Percentiles rank a stretch among this genome's conserved stretches.
These are phyloP conservation scores for Cyclophora albipunctata DNA, from an alignment of 2,888 invertebrate genomes.

Conservation along the genomic window DNA sequence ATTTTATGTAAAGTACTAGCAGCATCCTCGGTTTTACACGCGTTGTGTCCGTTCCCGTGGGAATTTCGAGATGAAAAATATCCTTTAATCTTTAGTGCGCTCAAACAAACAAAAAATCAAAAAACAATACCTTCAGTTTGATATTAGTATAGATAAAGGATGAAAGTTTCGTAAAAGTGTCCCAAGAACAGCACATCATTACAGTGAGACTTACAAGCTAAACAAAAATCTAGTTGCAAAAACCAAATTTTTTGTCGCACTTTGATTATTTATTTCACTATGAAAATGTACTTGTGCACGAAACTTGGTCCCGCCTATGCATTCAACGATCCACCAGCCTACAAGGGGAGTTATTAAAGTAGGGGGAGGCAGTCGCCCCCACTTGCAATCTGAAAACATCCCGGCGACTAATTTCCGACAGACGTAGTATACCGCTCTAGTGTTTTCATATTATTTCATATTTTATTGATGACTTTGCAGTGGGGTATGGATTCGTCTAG, in stretches of 20 bases:
- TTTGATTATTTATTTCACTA: conserved; percentile 45
- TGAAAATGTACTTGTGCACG: conserved; percentile 52
- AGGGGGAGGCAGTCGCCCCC: conserved; percentile 22
- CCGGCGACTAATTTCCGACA: conserved; percentile 71
- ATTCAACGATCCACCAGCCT: conserved; percentile 43
- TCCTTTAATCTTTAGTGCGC: no score
- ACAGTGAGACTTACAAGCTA: no score
- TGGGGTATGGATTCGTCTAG: conserved; percentile 1
- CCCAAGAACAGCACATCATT: no score
- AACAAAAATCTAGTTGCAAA: conserved; percentile 11
- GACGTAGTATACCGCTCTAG: conserved; percentile 34
- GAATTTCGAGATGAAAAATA: no score
- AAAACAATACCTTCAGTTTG: no score
- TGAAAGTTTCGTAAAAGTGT: no score
- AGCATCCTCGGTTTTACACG: no score
- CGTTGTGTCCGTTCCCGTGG: no score
- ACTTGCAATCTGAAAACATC: conserved; percentile 38
- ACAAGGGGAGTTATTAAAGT: conserved; percentile 44
- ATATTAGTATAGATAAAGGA: no score
- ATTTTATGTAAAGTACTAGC: no score
- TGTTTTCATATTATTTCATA: conserved; percentile 46
- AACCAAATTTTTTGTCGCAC: conserved; percentile 21
- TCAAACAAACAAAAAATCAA: no score
- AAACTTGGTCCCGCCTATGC: conserved; percentile 43
- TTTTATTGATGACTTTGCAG: conserved; percentile 29